Conservation (phyloP, 1,140 invertebrate species). For the Octopus sinensis region DNA sequence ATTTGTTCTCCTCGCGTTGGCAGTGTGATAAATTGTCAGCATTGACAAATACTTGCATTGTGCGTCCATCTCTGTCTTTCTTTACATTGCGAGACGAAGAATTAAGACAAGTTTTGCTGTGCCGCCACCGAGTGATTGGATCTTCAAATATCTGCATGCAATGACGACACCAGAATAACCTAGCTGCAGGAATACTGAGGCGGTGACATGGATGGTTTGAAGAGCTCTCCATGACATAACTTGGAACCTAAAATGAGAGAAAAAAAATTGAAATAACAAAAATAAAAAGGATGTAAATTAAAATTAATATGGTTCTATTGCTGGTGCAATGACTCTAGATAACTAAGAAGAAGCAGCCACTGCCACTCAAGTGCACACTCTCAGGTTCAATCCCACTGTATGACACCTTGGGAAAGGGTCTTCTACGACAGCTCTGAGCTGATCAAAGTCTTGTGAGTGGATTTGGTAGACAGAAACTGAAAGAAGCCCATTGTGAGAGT, state of each 20-base stretch:
- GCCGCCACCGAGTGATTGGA: constrained; percentile 44
- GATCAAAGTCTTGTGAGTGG: no score
- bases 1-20: constrained; percentile 15
- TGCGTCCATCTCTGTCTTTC: constrained; percentile 33
- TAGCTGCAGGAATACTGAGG: constrained; percentile 42
- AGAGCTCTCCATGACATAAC: not conserved
- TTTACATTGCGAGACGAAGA: constrained; percentile 27
- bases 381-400: no score
- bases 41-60: constrained; percentile 24
- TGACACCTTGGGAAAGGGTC: no score
- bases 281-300: no score
- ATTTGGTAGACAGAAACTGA: no score
- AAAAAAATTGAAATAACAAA: not conserved
- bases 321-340: no score
- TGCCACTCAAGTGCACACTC: no score
- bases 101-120: constrained; percentile 41
- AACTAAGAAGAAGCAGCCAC: no score
- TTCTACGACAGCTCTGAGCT: no score
- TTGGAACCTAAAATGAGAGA: not conserved
- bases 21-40: constrained; percentile 26
- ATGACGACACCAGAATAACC: constrained; percentile 44
- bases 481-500: no score
- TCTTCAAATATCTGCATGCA: constrained; percentile 44
- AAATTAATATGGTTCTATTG: no score
- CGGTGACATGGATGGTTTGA: constrained; percentile 39